phyloP scores from a whole-genome alignment of 1,140 invertebrate genomes.

The Cylas formicarius region DNA sequence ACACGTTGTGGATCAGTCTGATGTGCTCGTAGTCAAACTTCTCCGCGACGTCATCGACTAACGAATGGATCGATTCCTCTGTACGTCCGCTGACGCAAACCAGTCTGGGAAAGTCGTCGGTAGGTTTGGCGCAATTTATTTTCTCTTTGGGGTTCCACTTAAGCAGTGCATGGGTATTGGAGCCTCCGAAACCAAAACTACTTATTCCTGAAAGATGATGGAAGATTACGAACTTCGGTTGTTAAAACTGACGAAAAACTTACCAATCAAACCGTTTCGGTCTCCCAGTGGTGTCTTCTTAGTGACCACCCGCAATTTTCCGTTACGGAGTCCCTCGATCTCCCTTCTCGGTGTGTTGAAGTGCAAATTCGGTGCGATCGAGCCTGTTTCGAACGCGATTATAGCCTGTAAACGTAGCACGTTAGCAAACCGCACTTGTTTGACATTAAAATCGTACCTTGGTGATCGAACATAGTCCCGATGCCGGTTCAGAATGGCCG shows the following conservation, averaged over 20 bases:
- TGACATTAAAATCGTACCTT: conserved; percentile 70
- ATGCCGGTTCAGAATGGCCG: conserved; percentile 85
- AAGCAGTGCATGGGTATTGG: conserved; percentile 60
- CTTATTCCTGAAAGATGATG: conserved; percentile 38
- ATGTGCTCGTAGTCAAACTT: conserved; percentile 50
- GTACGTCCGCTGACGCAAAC: conserved; percentile 56
- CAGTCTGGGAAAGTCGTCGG: conserved; percentile 50
- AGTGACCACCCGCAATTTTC: conserved; percentile 60
- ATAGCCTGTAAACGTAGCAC: conserved; percentile 40
- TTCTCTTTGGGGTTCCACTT: conserved; percentile 48
- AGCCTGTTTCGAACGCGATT: conserved; percentile 64
- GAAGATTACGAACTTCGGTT: no score
- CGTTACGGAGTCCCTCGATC: conserved; percentile 61
- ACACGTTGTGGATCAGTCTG: conserved; percentile 44
- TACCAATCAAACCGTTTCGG: conserved; percentile 45
- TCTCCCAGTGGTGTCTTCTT: conserved; percentile 54
- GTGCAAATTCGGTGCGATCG: conserved; percentile 74
- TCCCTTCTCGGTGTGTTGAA: conserved; percentile 63
- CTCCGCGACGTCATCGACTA: conserved; percentile 59
- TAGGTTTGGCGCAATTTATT: conserved; percentile 45
- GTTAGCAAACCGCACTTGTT: background rate
- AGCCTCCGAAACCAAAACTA: conserved; percentile 56
- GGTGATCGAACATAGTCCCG: conserved; percentile 73
- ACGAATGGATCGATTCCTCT: conserved; percentile 56
- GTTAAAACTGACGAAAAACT: no score